Evolutionary conservation across 1,140 invertebrate genomes (phyloP), one percentile per base, ranked within the genome.

Genomic region (Drosophila ficusphila): DNA sequence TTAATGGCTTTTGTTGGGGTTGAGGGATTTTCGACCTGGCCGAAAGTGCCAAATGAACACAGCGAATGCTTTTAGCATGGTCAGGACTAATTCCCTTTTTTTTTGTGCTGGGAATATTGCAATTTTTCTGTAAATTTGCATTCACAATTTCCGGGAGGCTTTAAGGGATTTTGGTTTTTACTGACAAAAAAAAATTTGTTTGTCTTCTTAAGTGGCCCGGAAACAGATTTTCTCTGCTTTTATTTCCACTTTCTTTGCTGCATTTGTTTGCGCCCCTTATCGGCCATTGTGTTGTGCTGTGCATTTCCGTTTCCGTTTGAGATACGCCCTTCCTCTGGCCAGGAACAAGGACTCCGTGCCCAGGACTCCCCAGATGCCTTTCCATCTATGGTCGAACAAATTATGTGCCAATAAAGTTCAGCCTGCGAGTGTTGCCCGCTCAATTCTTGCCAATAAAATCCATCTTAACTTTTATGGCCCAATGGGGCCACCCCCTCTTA

Each of bases 361-460:
- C 27, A n/a, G 3, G 4, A 16, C 60, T 51, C 25, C 60, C 44
- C 62, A 42, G 60, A 52, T 41, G 44, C 23, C 19, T 25, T 12
- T 68, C 60, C 62, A 86, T 85, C 72, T 74, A 56, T 69, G 34
- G 49, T 16, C 51, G 58, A 52, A 70, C 82, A 78, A 86, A 86
- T 86, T 73, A 88, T 88, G 82, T 82, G 81, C 70, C 81, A 88
- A 86, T 86, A 86, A 86, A 88, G 61, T 62, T 69, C 9, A 16
- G 6, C 8, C 12, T 18, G 39, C 5, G 21, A 16, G 14, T 47
- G 25, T 19, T 54, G 49, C 42, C 62, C 56, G 62, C 62, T 74
- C 79, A 75, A 83, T 83, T 83, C 79, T 71, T 60, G 34, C 81
- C 71, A 86, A 86, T 86, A 86, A 86, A 86, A 86, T 88, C 85